phyloP scores from a whole-genome alignment of 2,888 invertebrate genomes.

The Ditula angustiorana region DNA sequence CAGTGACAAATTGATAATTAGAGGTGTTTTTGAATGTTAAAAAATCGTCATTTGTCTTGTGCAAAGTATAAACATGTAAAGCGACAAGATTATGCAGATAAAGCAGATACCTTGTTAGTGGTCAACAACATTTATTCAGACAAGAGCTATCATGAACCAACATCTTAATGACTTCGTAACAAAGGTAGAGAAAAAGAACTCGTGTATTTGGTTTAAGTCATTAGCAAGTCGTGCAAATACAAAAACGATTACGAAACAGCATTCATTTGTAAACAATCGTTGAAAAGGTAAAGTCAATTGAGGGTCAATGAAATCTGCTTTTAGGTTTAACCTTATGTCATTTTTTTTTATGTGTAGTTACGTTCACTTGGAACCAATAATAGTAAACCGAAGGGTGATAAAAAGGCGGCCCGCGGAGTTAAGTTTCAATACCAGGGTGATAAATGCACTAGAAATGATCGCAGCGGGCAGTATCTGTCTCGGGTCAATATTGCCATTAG shows the following conservation, averaged over 20 bases:
- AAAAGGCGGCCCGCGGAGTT: constrained; percentile 36
- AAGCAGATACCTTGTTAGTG: constrained; percentile 35
- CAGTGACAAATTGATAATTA: background rate
- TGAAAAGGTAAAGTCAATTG: background rate
- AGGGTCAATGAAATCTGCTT: constrained; percentile 8
- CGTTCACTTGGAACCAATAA: constrained; percentile 46
- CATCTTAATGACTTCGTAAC: constrained; percentile 39
- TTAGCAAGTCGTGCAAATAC: constrained; percentile 8
- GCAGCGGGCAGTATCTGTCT: constrained; percentile 55
- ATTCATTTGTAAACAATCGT: background rate
- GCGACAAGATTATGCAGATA: constrained; percentile 37
- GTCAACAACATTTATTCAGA: constrained; percentile 37
- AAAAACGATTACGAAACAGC: background rate
- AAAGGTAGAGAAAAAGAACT: constrained; percentile 15
- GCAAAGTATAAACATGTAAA: constrained; percentile 22
- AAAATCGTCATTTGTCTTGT: constrained; percentile 15
- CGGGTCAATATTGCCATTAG: constrained; percentile 59
- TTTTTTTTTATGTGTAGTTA: constrained; percentile 15
- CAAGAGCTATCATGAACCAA: constrained; percentile 35
- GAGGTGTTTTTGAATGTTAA: too few relatives aligned
- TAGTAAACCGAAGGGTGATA: constrained; percentile 48
- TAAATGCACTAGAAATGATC: constrained; percentile 61
- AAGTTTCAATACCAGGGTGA: constrained; percentile 57
- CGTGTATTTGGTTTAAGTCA: constrained; percentile 1
- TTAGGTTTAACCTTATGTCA: constrained; percentile 1